These are phyloP conservation scores for Ancistrus triradiatus DNA, from an alignment of 2,113 vertebrate genomes.

Conservation along the genomic window DNA sequence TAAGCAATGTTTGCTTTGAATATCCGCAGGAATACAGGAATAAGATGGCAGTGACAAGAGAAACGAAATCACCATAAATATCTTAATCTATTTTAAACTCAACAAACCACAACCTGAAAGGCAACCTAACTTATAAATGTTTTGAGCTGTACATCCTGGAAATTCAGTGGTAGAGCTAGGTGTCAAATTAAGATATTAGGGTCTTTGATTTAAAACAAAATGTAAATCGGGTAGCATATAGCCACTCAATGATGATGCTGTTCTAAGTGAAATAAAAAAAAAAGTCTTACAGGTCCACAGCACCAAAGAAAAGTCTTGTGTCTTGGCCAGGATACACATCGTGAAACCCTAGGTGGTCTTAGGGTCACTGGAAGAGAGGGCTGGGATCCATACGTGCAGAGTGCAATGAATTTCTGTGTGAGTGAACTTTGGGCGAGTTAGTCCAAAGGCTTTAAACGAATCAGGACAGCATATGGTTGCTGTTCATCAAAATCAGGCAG, in stretches of 20 bases:
- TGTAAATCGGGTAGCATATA: constrained; percentile 31
- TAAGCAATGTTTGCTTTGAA: constrained; percentile 9
- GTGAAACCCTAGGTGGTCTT: constrained; percentile 31
- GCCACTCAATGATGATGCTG: constrained; percentile 41
- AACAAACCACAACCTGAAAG: constrained; percentile 1
- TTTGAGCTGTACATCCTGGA: neutral
- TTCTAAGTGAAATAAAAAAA: constrained; percentile 32
- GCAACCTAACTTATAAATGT: constrained; percentile 1
- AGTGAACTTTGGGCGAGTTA: neutral
- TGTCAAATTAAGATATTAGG: constrained; percentile 29
- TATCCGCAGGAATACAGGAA: neutral
- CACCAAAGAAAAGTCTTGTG: constrained; percentile 29
- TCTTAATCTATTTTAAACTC: constrained; percentile 12
- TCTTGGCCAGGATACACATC: constrained; percentile 23
- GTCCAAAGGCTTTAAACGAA: constrained; percentile 27
- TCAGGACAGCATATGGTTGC: constrained; percentile 42
- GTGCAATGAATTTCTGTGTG: constrained; percentile 34
- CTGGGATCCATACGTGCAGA: constrained; percentile 27
- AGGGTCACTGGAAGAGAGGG: constrained; percentile 27
- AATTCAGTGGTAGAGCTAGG: constrained; percentile 3
- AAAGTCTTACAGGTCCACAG: constrained; percentile 7
- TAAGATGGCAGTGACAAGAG: neutral
- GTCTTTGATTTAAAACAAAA: constrained; percentile 38
- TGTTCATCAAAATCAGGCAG: constrained; percentile 44
- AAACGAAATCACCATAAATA: no score